phyloP scores from a whole-genome alignment of 1,140 invertebrate species.

The Potamilus streckersoni region DNA sequence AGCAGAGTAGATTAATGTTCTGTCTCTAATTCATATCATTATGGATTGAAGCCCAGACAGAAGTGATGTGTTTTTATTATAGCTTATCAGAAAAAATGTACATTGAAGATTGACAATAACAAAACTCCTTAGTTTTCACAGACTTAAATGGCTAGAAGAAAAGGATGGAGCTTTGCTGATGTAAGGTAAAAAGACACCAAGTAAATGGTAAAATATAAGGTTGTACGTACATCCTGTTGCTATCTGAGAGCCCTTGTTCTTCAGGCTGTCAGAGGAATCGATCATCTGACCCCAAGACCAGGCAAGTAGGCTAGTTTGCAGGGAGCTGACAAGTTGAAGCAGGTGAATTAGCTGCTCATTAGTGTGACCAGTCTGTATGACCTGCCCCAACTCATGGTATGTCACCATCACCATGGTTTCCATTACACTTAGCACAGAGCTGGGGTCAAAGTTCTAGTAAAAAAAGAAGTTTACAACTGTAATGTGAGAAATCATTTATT shows the following conservation, averaged over 20 bases:
- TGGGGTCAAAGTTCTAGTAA: conserved; percentile 56
- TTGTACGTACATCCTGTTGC: conserved; percentile 44
- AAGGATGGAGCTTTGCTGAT: not conserved
- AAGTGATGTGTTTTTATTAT: too few relatives aligned
- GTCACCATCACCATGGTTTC: conserved; percentile 63
- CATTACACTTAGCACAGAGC: conserved; percentile 56
- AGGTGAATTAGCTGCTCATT: conserved; percentile 60
- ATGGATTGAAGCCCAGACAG: too few relatives aligned
- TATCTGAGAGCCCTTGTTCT: conserved; percentile 37
- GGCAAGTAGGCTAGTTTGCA: conserved; percentile 59
- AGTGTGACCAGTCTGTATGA: conserved; percentile 27
- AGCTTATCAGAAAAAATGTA: too few relatives aligned
- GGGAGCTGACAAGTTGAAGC: conserved; percentile 56
- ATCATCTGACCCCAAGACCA: conserved; percentile 61
- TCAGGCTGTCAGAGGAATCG: conserved; percentile 19
- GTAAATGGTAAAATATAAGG: not conserved
- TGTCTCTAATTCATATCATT: too few relatives aligned
- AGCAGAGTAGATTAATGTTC: too few relatives aligned
- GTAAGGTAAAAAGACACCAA: not conserved
- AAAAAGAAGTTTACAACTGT: conserved; percentile 12
- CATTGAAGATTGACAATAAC: not conserved
- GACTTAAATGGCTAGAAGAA: not conserved
- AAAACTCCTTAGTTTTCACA: not conserved
- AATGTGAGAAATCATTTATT: not conserved
- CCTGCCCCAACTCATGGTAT: conserved; percentile 50